A percentile compares a stretch with the other conserved stretches of the same genome.
Conservation (phyloP, 2,797 vertebrate genomes). For the Rhabdophis nuchalis region DNA sequence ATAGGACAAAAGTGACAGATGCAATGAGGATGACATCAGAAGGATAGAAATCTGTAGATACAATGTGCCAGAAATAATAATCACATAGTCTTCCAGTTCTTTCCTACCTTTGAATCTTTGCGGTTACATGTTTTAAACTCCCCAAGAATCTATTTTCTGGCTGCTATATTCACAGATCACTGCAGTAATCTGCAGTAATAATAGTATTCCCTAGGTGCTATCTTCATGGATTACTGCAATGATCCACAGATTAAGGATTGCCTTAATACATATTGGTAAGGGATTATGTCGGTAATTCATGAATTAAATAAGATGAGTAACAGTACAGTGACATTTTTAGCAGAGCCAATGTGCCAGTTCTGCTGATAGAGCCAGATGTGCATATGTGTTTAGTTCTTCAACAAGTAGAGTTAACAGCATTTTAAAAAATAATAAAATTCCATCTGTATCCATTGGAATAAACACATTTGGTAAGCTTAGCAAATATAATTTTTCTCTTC, state of each 20-base stretch:
- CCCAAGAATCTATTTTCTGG: not conserved
- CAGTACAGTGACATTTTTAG: constrained; percentile 39
- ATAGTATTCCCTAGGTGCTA: not conserved
- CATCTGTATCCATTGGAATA: constrained; percentile 1
- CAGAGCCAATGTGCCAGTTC: constrained; percentile 30
- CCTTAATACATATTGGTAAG: constrained; percentile 43
- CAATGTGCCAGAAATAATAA: not conserved
- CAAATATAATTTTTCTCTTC: constrained; percentile 10
- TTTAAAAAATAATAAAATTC: constrained; percentile 5
- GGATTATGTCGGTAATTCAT: constrained; percentile 41
- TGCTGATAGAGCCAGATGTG: constrained; percentile 34
- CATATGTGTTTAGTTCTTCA: constrained; percentile 37
- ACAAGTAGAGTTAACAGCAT: constrained; percentile 19
- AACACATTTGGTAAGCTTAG: not conserved
- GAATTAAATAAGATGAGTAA: constrained; percentile 48
- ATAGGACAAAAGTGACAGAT: not conserved
- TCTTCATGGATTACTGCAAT: constrained; percentile 37
- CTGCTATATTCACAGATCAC: constrained; percentile 30
- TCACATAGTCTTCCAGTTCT: too few relatives aligned
- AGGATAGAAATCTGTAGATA: not conserved
- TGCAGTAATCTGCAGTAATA: constrained; percentile 26
- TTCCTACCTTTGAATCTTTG: not conserved
- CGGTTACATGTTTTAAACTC: not conserved
- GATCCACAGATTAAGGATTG: constrained; percentile 37
- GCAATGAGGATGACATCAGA: not conserved